These are phyloP conservation scores for Brachyistius frenatus DNA, from an alignment of 2,113 vertebrate genomes.

Conservation along the genomic window DNA sequence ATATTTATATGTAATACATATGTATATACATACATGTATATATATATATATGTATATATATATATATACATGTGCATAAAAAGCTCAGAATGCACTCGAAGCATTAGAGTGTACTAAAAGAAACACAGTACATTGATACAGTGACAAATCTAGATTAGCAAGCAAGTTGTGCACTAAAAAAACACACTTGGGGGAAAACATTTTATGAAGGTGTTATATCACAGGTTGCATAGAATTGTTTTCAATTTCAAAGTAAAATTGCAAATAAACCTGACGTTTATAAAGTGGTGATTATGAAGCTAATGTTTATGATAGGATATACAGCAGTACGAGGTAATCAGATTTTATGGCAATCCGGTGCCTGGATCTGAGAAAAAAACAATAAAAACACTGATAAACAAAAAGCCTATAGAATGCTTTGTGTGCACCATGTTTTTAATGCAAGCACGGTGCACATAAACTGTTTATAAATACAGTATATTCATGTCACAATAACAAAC, in stretches of 20 bases:
- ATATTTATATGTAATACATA: slow-evolving; percentile 78
- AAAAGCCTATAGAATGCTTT: slow-evolving; percentile 4
- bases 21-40: slow-evolving; percentile 80
- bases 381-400: slow-evolving; percentile 8
- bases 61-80: slow-evolving; percentile 74
- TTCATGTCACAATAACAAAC: slow-evolving; percentile 19
- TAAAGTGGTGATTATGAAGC: slow-evolving; percentile 35
- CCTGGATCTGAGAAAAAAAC: slow-evolving; percentile 20
- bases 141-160: slow-evolving; percentile 50
- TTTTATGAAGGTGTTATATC: slow-evolving; percentile 56
- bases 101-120: slow-evolving; percentile 47
- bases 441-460: slow-evolving; percentile 19
- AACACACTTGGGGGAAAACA: slow-evolving; percentile 42
- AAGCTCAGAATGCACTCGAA: slow-evolving; percentile 61
- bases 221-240: slow-evolving; percentile 78
- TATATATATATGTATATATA: slow-evolving; percentile 77
- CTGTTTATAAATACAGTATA: slow-evolving; percentile 10
- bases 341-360: slow-evolving; percentile 55
- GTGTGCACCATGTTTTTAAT: slow-evolving; percentile 33
- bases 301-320: slow-evolving; percentile 25
- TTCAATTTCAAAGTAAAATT: slow-evolving; percentile 54
- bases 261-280: slow-evolving; percentile 38
- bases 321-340: slow-evolving; percentile 68
- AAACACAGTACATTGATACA: slow-evolving; percentile 54
- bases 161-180: slow-evolving; percentile 49